A percentile compares a stretch with the other conserved stretches of the same genome.
Evolutionary conservation across 2,113 vertebrate species (phyloP).

Genomic region (Lampris incognitus): DNA sequence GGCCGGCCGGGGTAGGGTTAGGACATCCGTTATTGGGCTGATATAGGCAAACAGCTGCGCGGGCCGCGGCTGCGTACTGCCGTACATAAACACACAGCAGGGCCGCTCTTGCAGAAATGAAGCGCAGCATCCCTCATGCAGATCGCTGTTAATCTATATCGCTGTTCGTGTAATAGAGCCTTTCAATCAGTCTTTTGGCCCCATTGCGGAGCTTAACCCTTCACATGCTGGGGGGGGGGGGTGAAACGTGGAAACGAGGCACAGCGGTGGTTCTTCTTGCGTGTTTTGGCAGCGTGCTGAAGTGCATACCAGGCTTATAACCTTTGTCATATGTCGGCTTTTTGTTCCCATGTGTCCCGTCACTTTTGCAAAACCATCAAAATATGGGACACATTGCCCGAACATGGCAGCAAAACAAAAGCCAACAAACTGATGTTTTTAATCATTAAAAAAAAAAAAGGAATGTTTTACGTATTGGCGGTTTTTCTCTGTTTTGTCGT

Average conservation of each 20-base stretch:
- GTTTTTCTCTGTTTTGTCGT: slow-evolving; percentile 8
- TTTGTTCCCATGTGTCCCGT: not conserved
- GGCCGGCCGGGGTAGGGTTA: slow-evolving; percentile 30
- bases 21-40: slow-evolving; percentile 58
- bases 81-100: slow-evolving; percentile 66
- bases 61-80: slow-evolving; percentile 53
- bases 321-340: not conserved
- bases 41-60: slow-evolving; percentile 69
- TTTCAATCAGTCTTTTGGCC: slow-evolving; percentile 30
- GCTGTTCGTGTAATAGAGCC: slow-evolving; percentile 25
- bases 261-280: not conserved
- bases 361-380: not conserved
- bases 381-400: not conserved
- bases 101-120: slow-evolving; percentile 33
- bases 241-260: slow-evolving; percentile 3
- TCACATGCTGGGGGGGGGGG: not conserved
- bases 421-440: slow-evolving; percentile 3
- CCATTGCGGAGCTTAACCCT: slow-evolving; percentile 19
- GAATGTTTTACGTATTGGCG: not conserved
- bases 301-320: not conserved
- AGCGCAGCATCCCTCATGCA: slow-evolving; percentile 49
- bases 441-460: not conserved
- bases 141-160: slow-evolving; percentile 44
- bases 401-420: not conserved
- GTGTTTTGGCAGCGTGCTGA: not conserved